phyloP scores from a whole-genome alignment of 2,797 vertebrate genomes.

The Rachycentron canadum region DNA sequence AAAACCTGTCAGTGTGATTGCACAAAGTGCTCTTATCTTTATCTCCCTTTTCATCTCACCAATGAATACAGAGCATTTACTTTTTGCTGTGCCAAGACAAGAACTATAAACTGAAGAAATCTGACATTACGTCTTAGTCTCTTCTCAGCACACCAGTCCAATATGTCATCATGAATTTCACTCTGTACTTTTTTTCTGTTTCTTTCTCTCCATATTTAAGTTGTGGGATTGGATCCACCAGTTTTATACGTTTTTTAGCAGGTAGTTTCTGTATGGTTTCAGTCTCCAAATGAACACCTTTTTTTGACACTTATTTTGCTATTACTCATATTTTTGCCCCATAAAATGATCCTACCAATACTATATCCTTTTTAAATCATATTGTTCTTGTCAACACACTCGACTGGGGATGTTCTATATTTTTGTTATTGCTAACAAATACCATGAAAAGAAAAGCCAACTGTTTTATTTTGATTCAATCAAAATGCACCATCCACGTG shows the following conservation, averaged over 20 bases:
- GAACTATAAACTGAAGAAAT: not conserved
- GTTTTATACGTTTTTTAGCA: not conserved
- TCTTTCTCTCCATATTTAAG: not conserved
- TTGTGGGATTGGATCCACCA: not conserved
- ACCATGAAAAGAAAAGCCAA: not conserved
- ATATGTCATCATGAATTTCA: not conserved
- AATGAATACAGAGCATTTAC: not conserved
- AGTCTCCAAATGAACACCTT: not conserved
- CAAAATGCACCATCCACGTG: not conserved
- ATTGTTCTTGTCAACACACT: too few species aligned
- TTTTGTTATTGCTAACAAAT: not conserved
- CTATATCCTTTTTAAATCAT: not conserved
- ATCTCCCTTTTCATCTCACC: not conserved
- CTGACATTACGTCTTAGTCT: not conserved
- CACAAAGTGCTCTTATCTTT: not conserved
- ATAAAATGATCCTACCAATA: not conserved
- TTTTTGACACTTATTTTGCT: not conserved
- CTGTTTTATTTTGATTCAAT: not conserved
- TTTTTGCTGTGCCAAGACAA: not conserved
- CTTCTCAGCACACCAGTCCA: not conserved
- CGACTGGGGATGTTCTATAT: not conserved
- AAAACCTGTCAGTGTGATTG: constrained; percentile 8
- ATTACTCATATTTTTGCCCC: not conserved
- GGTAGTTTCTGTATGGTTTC: not conserved
- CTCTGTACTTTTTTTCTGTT: not conserved